Conservation (phyloP, 2,797 vertebrate genomes). For the Hylomyscus alleni region DNA sequence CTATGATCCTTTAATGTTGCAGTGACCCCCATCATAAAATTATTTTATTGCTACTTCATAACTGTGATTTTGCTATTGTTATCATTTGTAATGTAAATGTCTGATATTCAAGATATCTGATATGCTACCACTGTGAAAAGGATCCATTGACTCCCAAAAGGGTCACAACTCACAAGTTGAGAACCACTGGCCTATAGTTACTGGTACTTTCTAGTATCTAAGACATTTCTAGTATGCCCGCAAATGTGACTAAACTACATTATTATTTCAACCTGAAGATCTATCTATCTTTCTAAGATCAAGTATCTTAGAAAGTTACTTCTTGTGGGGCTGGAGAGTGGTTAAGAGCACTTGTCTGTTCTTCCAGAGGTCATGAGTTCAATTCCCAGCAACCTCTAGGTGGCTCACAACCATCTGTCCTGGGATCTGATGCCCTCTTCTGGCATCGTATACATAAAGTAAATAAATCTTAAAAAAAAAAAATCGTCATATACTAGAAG, state of each 20-base stretch:
- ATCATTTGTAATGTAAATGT: too few species aligned
- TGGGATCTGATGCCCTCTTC: too few species aligned
- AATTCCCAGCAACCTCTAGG: too few species aligned
- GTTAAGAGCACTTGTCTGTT: too few species aligned
- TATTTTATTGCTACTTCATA: not conserved
- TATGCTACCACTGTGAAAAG: not conserved
- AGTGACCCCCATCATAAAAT: not conserved
- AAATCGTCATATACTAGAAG: not conserved
- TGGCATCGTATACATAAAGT: too few species aligned
- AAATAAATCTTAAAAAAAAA: too few species aligned
- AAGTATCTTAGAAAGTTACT: slow-evolving; percentile 33
- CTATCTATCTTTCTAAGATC: too few species aligned
- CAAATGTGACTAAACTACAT: not conserved
- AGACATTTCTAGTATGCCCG: not conserved
- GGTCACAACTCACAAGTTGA: not conserved
- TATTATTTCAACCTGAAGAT: slow-evolving; percentile 21
- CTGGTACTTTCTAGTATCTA: not conserved
- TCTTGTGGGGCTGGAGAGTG: too few species aligned
- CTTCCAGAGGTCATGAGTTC: too few species aligned
- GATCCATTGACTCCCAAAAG: not conserved
- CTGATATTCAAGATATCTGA: not conserved
- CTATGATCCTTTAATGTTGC: not conserved
- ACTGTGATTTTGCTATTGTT: not conserved
- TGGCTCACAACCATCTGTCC: too few species aligned
- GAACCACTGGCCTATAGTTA: not conserved